Conservation (phyloP, 2,888 invertebrate species). For the Sinelater perroti region DNA sequence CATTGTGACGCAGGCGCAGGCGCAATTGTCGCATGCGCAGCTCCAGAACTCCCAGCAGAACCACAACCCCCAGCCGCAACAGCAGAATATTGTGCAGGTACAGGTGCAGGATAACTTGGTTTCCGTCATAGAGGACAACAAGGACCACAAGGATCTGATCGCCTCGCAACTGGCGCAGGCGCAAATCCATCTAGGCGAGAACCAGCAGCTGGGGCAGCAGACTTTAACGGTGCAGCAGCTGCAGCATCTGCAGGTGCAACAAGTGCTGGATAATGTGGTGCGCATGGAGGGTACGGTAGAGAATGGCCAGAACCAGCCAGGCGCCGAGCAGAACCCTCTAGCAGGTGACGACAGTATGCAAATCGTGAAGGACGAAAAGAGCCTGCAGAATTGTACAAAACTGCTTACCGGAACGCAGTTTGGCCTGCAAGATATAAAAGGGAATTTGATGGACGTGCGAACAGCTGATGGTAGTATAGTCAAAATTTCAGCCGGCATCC, state of each 20-base stretch:
- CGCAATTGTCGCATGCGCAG: constrained; percentile 56
- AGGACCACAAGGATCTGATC: constrained; percentile 58
- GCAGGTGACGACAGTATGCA: constrained; percentile 41
- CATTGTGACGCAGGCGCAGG: constrained; percentile 56
- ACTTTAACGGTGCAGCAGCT: constrained; percentile 56
- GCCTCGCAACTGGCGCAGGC: constrained; percentile 54
- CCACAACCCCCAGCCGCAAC: constrained; percentile 54
- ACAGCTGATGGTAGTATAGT: constrained; percentile 78
- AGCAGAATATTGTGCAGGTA: constrained; percentile 59
- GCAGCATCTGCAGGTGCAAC: constrained; percentile 66
- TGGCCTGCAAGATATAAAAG: constrained; percentile 57
- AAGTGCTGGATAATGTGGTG: constrained; percentile 63
- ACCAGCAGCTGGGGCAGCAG: constrained; percentile 62
- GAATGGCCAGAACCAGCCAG: constrained; percentile 51
- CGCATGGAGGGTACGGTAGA: constrained; percentile 57
- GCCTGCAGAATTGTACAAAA: constrained; percentile 64
- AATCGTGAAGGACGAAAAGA: constrained; percentile 67
- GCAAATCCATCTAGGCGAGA: constrained; percentile 63
- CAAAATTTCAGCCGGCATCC: constrained; percentile 73
- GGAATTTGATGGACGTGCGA: constrained; percentile 69
- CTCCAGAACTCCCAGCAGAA: constrained; percentile 52
- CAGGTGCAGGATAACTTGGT: constrained; percentile 61
- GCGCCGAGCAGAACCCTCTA: constrained; percentile 45
- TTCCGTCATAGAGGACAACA: constrained; percentile 59
- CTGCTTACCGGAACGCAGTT: constrained; percentile 56